Conservation (phyloP, 2,888 invertebrate genomes). For the Cataglyphis cursor region DNA sequence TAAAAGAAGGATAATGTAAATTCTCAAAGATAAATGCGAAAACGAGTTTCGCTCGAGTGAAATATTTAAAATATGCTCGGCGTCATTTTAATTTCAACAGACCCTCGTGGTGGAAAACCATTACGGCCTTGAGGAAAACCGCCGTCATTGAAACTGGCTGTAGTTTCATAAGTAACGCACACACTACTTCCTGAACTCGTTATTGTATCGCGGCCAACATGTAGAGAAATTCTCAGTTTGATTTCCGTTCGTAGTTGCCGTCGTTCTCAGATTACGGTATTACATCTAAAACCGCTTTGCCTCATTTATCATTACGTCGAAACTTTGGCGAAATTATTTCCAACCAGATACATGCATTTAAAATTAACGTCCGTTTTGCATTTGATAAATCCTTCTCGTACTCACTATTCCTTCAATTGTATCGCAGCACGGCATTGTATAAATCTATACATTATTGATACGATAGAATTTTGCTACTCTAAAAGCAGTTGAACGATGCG, state of each 20-base stretch:
- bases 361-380: background rate
- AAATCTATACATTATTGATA: no score
- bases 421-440: background rate
- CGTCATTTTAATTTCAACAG: constrained; percentile 13
- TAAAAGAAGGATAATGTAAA: constrained; percentile 5
- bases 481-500: constrained; percentile 27
- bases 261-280: constrained; percentile 18
- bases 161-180: constrained; percentile 22
- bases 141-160: constrained; percentile 21
- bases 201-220: constrained; percentile 17
- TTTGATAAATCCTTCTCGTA: background rate
- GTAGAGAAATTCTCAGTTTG: constrained; percentile 28
- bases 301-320: constrained; percentile 44
- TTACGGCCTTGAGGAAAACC: constrained; percentile 3
- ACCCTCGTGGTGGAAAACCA: constrained; percentile 27
- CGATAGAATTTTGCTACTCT: constrained; percentile 19
- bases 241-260: constrained; percentile 30
- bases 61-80: constrained; percentile 2
- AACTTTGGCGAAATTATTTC: constrained; percentile 39
- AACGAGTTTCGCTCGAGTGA: background rate
- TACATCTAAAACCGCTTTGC: constrained; percentile 31
- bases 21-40: background rate
- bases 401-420: background rate
- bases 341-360: background rate
- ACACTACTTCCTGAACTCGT: background rate